These are phyloP conservation scores for Antedon bifida DNA, from an alignment of 35 echinoderm and acorn worm genomes.

Conservation along the genomic window DNA sequence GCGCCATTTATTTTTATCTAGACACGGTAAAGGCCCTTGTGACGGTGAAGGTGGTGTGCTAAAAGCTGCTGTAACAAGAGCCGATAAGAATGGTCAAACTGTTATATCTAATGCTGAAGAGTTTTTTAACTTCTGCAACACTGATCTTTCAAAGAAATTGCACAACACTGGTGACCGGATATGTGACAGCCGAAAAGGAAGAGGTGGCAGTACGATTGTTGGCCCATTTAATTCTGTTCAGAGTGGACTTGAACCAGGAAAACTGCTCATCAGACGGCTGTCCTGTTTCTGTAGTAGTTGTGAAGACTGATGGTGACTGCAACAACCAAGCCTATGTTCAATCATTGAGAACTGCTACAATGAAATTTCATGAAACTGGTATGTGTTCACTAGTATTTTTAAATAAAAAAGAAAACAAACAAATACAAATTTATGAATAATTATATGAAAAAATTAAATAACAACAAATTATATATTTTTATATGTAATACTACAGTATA, in stretches of 20 bases:
- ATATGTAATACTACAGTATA: no score
- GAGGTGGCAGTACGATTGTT: slow-evolving; percentile 5
- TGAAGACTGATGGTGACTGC: neutral
- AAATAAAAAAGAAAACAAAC: no score
- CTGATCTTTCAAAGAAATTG: neutral
- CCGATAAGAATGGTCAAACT: slow-evolving; percentile 1
- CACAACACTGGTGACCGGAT: slow-evolving; percentile 9
- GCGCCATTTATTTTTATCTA: slow-evolving; percentile 36
- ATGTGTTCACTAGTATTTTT: no score
- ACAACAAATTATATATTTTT: no score
- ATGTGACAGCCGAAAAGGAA: slow-evolving; percentile 18
- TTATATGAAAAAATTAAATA: no score
- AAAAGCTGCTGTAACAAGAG: slow-evolving; percentile 24
- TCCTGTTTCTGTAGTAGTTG: slow-evolving; percentile 16
- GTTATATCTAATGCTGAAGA: slow-evolving; percentile 2
- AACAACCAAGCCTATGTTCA: no score
- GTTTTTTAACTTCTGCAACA: slow-evolving; percentile 15
- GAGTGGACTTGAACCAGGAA: slow-evolving; percentile 1
- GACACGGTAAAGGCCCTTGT: slow-evolving; percentile 38
- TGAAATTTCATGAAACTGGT: no score
- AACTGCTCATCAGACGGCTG: neutral
- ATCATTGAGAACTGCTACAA: no score
- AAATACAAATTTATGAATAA: no score
- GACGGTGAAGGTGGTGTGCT: slow-evolving; percentile 39
- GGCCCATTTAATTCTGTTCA: neutral